Evolutionary conservation across 53 echinoderm and acorn worm genomes (phyloP).

Genomic region (Hippasteria phrygiana): DNA sequence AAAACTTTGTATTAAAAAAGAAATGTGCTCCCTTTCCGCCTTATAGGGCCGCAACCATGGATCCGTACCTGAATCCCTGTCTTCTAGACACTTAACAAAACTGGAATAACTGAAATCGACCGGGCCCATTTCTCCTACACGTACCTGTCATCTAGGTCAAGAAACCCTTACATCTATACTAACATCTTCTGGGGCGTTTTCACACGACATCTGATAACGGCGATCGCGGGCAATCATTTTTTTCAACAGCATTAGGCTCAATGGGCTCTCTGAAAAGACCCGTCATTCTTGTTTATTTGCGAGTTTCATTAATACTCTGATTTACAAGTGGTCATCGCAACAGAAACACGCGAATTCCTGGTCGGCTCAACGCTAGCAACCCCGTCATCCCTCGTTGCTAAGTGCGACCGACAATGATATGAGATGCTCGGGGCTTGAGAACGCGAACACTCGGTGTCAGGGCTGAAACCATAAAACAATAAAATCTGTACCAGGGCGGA

Average conservation of each 20-base stretch:
- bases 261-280: not conserved
- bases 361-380: not conserved
- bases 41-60: no score
- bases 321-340: constrained; percentile 10
- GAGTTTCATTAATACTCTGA: not conserved
- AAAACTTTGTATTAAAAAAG: no score
- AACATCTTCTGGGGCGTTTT: no score
- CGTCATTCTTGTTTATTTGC: not conserved
- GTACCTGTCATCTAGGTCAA: no score
- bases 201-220: not conserved
- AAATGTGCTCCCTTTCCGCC: no score
- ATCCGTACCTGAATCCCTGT: no score
- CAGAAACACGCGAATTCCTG: not conserved
- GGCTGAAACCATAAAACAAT: not conserved
- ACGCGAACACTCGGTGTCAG: constrained; percentile 25
- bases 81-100: no score
- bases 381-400: not conserved
- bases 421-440: not conserved
- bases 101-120: no score
- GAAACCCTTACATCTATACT: no score
- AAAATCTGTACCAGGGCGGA: constrained; percentile 3
- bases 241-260: not conserved
- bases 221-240: not conserved
- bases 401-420: not conserved
- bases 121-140: no score